These are phyloP conservation scores for Tetraneura akinire DNA, from an alignment of 1,140 invertebrate genomes.

Conservation along the genomic window DNA sequence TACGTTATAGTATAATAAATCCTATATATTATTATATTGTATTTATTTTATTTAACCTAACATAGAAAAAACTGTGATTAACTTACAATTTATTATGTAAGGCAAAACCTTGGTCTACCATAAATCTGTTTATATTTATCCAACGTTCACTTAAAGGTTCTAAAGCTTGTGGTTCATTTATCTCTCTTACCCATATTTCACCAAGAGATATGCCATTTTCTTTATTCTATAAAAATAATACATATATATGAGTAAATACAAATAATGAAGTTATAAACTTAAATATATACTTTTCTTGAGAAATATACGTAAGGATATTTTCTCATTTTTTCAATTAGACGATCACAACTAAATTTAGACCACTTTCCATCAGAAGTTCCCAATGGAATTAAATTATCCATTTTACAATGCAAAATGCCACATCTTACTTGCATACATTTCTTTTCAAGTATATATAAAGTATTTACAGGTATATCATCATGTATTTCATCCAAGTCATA, in stretches of 20 bases:
- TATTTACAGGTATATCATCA: background rate
- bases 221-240: background rate
- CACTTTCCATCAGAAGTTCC: background rate
- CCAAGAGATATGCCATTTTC: background rate
- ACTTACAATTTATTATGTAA: constrained; percentile 28
- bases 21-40: no score
- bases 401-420: constrained; percentile 4
- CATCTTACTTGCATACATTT: background rate
- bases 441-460: background rate
- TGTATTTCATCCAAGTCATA: constrained; percentile 23
- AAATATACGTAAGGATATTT: constrained; percentile 60
- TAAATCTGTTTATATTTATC: constrained; percentile 62
- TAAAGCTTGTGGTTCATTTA: constrained; percentile 27
- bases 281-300: constrained; percentile 61
- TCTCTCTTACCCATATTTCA: constrained; percentile 27
- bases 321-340: constrained; percentile 23
- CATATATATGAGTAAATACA: background rate
- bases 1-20: no score
- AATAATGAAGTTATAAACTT: background rate
- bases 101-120: constrained; percentile 51
- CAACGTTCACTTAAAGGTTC: constrained; percentile 59
- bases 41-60: background rate
- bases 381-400: constrained; percentile 14
- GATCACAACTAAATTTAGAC: constrained; percentile 29
- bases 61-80: background rate